Conservation (phyloP, 2,797 vertebrate genomes). For the Microcaecilia unicolor region DNA sequence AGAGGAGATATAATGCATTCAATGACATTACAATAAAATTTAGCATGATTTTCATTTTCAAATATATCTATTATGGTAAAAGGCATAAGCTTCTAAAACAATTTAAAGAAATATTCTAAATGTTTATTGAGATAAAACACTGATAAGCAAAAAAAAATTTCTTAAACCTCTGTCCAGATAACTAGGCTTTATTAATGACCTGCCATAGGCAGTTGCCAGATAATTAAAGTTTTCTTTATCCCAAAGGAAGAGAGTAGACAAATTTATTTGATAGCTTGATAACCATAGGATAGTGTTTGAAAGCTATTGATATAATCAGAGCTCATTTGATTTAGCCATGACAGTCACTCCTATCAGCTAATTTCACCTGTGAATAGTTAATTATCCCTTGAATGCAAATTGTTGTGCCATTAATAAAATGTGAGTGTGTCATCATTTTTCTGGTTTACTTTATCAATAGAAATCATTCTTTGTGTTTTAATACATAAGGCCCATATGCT, state of each 20-base stretch:
- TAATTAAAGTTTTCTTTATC: conserved; percentile 87
- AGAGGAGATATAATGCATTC: conserved; percentile 51
- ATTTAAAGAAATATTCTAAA: conserved; percentile 76
- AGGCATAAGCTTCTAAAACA: conserved; percentile 72
- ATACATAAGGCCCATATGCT: conserved; percentile 45
- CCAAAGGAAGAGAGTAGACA: conserved; percentile 78
- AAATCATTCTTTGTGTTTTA: conserved; percentile 35
- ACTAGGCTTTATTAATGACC: conserved; percentile 98
- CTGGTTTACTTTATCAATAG: conserved; percentile 52
- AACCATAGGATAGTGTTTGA: conserved; percentile 76
- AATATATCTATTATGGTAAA: conserved; percentile 60
- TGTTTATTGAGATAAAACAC: conserved; percentile 88
- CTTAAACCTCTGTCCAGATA: conserved; percentile 76
- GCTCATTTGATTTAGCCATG: conserved; percentile 77
- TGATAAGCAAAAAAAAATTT: conserved; percentile 66
- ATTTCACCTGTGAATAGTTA: conserved; percentile 98
- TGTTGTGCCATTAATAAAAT: conserved; percentile 88
- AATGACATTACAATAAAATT: conserved; percentile 46
- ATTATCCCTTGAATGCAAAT: conserved; percentile 87
- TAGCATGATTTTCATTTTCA: conserved; percentile 45
- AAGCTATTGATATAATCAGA: conserved; percentile 82
- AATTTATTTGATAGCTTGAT: conserved; percentile 96
- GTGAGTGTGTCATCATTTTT: conserved; percentile 71
- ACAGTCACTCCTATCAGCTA: conserved; percentile 83
- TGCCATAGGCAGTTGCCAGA: conserved; percentile 80